Percentiles rank a stretch among this genome's conserved stretches.
phyloP scores from a whole-genome alignment of 2,113 vertebrate species.

The Promerops cafer region DNA sequence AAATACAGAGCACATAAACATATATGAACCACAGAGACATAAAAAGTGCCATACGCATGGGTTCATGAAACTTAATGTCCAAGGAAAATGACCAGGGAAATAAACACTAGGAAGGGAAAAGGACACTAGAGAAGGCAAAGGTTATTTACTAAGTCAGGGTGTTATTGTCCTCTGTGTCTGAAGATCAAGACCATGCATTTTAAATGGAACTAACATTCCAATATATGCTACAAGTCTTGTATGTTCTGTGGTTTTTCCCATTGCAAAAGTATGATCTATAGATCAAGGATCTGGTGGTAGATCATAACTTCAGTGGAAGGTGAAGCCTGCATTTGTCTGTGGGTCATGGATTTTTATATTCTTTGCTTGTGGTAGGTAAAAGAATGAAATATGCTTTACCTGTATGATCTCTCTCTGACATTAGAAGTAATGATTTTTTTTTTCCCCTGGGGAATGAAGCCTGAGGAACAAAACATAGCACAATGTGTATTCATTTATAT shows the following conservation, averaged over 20 bases:
- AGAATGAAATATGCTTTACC: background rate
- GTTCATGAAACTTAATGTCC: background rate
- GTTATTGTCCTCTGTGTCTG: background rate
- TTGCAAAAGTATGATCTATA: background rate
- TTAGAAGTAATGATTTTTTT: background rate
- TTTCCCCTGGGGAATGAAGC: background rate
- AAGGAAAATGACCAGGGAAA: background rate
- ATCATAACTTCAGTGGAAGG: background rate
- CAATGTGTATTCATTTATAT: background rate
- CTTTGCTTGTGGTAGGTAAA: background rate
- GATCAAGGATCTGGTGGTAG: background rate
- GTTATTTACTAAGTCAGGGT: background rate
- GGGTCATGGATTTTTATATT: constrained; percentile 17
- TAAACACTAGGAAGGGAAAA: background rate
- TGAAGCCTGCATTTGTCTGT: background rate
- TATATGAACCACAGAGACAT: background rate
- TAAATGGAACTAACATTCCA: background rate
- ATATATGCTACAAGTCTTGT: background rate
- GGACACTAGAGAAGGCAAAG: background rate
- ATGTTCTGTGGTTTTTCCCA: background rate
- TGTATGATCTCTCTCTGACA: background rate
- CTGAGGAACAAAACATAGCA: background rate
- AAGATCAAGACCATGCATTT: background rate
- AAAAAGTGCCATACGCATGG: background rate
- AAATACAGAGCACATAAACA: background rate